Percentiles rank a stretch among this genome's conserved stretches.
Conservation (phyloP, 1,140 invertebrate species). For the Leptonema lineaticorne region DNA sequence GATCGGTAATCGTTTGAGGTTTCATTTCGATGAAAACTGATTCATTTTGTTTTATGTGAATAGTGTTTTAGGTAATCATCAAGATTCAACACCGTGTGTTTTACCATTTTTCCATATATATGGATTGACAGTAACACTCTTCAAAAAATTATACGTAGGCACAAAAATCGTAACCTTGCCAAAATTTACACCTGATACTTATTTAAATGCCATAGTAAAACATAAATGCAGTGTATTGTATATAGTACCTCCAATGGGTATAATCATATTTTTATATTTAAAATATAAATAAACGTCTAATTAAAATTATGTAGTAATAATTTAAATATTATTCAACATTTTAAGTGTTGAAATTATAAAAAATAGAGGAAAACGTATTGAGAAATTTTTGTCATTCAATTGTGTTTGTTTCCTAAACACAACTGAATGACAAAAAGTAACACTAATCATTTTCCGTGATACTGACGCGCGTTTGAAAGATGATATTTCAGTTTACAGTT, state of each 20-base stretch:
- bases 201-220: slow-evolving; percentile 59
- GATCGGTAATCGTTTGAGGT: slow-evolving; percentile 40
- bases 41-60: slow-evolving; percentile 8
- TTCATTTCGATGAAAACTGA: too few species aligned
- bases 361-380: too few species aligned
- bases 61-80: slow-evolving; percentile 50
- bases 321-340: not conserved
- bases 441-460: too few species aligned
- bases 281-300: too few species aligned
- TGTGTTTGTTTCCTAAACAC: too few species aligned
- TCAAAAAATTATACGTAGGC: slow-evolving; percentile 64
- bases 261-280: slow-evolving; percentile 29
- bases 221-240: slow-evolving; percentile 60
- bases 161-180: slow-evolving; percentile 70
- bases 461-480: too few species aligned
- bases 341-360: too few species aligned
- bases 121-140: slow-evolving; percentile 63
- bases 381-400: too few species aligned
- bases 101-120: slow-evolving; percentile 88
- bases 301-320: not conserved
- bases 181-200: slow-evolving; percentile 69
- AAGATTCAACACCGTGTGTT: slow-evolving; percentile 62
- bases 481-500: too few species aligned
- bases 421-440: too few species aligned
- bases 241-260: slow-evolving; percentile 64